Percentiles rank a stretch among this genome's conserved stretches.
Evolutionary conservation across 2,888 invertebrate species (phyloP).

Genomic region (Silvanus unidentatus): DNA sequence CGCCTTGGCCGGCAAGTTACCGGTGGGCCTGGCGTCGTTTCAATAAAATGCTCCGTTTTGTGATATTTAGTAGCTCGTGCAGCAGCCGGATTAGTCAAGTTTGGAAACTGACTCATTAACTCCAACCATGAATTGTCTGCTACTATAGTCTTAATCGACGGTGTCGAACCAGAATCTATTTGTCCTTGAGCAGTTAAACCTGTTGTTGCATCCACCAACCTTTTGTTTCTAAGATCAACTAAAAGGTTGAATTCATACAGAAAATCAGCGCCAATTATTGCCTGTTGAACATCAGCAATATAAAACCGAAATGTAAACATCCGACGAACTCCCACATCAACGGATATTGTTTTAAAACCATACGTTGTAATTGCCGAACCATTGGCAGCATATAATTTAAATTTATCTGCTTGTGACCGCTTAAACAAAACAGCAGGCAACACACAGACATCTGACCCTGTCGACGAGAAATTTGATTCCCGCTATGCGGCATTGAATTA

Average conservation of each 20-base stretch:
- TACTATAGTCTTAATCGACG: background rate
- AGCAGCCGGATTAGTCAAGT: background rate
- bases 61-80: background rate
- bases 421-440: background rate
- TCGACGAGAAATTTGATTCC: background rate
- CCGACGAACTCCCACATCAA: background rate
- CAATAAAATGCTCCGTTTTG: background rate
- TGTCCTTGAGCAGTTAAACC: background rate
- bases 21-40: background rate
- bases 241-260: background rate
- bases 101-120: background rate
- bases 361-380: background rate
- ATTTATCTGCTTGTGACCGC: background rate
- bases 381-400: background rate
- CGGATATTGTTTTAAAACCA: background rate
- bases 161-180: background rate
- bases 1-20: background rate
- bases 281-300: background rate
- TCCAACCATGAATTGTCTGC: background rate
- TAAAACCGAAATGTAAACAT: background rate
- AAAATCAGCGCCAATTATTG: background rate
- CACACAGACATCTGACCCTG: background rate
- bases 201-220: background rate
- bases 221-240: background rate
- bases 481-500: background rate